A percentile compares a stretch with the other conserved stretches of the same genome.
These are phyloP conservation scores for Tetheella fluctuosa DNA, from an alignment of 2,888 invertebrate genomes.

Conservation along the genomic window DNA sequence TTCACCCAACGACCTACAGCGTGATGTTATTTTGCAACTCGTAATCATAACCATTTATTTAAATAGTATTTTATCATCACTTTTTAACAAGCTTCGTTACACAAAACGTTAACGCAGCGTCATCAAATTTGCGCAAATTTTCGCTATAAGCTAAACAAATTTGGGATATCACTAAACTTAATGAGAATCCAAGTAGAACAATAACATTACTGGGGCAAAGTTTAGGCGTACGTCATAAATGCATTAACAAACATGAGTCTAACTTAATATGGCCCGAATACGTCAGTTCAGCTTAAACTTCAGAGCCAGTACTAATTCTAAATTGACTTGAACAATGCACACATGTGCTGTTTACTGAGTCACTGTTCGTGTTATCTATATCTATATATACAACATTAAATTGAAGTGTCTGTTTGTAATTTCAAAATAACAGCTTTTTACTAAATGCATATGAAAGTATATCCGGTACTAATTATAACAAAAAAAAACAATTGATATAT, in stretches of 20 bases:
- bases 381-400: neutral
- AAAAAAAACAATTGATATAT: too few relatives aligned
- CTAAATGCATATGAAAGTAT: too few relatives aligned
- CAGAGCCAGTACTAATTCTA: conserved; percentile 3
- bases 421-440: too few relatives aligned
- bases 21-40: too few relatives aligned
- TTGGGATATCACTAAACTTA: neutral
- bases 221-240: conserved; percentile 32
- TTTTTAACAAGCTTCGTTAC: too few relatives aligned
- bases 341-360: neutral
- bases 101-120: too few relatives aligned
- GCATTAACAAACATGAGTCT: conserved; percentile 27
- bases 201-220: conserved; percentile 26
- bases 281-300: conserved; percentile 27
- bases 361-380: neutral
- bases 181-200: conserved; percentile 22
- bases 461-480: too few relatives aligned
- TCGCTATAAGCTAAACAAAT: neutral
- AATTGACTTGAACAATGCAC: conserved; percentile 13
- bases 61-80: too few relatives aligned
- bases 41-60: too few relatives aligned
- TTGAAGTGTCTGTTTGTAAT: too few relatives aligned
- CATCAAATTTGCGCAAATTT: neutral
- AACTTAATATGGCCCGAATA: conserved; percentile 41
- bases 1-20: too few relatives aligned